Percentiles rank a stretch among this genome's conserved stretches.
phyloP scores from a whole-genome alignment of 2,888 invertebrate genomes.

The Philereme vetulata region DNA sequence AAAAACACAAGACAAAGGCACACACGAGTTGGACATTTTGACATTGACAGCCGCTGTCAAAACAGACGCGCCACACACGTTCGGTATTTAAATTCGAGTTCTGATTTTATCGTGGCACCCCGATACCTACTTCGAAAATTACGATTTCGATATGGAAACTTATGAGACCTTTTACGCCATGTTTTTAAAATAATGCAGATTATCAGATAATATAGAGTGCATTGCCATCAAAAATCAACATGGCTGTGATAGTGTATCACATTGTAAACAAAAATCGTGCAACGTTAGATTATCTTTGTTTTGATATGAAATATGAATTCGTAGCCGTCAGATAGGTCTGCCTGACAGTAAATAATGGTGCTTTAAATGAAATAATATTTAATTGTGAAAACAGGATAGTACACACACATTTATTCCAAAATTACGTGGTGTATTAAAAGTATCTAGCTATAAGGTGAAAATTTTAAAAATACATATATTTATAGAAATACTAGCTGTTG shows the following conservation, averaged over 20 bases:
- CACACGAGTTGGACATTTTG: slow-evolving; percentile 35
- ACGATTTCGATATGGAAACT: slow-evolving; percentile 28
- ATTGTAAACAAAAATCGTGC: slow-evolving; percentile 32
- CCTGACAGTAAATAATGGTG: slow-evolving; percentile 5
- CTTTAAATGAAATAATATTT: background rate
- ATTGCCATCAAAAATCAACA: slow-evolving; percentile 30
- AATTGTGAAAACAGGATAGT: background rate
- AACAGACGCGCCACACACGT: slow-evolving; percentile 39
- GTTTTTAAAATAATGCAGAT: background rate
- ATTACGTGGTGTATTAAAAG: no score
- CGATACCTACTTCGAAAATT: slow-evolving; percentile 28
- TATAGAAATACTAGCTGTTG: no score
- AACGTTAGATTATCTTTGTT: slow-evolving; percentile 28
- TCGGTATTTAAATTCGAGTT: slow-evolving; percentile 38
- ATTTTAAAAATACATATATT: no score
- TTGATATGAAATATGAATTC: slow-evolving; percentile 17
- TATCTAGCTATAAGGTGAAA: no score
- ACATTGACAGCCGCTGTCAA: slow-evolving; percentile 44
- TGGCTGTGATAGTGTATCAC: slow-evolving; percentile 32
- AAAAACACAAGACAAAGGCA: slow-evolving; percentile 36
- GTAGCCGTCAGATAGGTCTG: slow-evolving; percentile 3
- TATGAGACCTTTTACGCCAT: slow-evolving; percentile 11
- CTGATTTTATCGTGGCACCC: slow-evolving; percentile 31
- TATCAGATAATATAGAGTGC: slow-evolving; percentile 14
- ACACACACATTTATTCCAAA: background rate